These are phyloP conservation scores for Sarotherodon lohbergeri DNA, from an alignment of 2,113 vertebrate genomes.

Conservation along the genomic window DNA sequence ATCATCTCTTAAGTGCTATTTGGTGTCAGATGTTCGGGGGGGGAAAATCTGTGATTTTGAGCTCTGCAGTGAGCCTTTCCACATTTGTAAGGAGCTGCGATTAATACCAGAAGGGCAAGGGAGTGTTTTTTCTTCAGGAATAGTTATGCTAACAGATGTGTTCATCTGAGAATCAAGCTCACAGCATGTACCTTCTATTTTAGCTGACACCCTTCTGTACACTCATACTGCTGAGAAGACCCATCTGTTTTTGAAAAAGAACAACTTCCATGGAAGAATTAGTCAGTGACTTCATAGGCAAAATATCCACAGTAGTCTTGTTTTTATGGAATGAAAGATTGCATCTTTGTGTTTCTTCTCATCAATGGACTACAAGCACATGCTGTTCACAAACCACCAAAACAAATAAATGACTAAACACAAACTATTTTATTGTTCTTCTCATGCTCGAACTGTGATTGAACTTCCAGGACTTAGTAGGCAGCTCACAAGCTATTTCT, in stretches of 20 bases:
- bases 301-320: neutral
- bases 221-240: neutral
- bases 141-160: slow-evolving; percentile 27
- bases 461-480: neutral
- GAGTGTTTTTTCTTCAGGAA: neutral
- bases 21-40: neutral
- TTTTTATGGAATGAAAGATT: neutral
- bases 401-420: neutral
- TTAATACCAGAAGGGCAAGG: slow-evolving; percentile 3
- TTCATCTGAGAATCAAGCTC: slow-evolving; percentile 19
- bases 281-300: neutral
- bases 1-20: neutral
- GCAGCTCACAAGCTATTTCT: neutral
- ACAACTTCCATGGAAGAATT: neutral
- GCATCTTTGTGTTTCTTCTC: neutral
- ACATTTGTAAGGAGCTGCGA: neutral
- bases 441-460: neutral
- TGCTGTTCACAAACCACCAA: neutral
- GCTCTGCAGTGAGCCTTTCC: neutral
- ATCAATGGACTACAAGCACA: neutral
- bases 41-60: neutral
- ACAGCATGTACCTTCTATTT: slow-evolving; percentile 45
- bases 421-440: neutral
- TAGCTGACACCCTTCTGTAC: neutral
- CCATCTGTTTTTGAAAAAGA: neutral